These are phyloP conservation scores for Daboia siamensis DNA, from an alignment of 2,113 vertebrate species.

Conservation along the genomic window DNA sequence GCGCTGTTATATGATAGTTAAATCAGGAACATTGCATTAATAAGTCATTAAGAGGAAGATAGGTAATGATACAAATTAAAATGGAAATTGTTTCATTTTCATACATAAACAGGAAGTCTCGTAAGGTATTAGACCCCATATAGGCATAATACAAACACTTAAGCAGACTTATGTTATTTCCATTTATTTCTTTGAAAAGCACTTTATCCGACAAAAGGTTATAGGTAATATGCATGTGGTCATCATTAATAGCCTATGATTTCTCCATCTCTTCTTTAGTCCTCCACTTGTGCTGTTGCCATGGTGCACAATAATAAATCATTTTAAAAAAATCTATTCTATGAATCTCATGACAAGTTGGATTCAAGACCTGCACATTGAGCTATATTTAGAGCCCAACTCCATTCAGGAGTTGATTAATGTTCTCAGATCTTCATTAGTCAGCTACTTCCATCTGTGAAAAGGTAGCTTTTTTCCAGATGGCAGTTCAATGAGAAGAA, in stretches of 20 bases:
- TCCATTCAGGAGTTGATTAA: conserved; percentile 54
- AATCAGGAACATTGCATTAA: not conserved
- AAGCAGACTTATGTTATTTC: not conserved
- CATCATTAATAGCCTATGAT: not conserved
- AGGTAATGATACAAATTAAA: not conserved
- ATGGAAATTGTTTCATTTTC: not conserved
- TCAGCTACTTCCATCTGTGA: conserved; percentile 48
- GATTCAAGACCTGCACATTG: conserved; percentile 36
- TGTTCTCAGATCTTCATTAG: conserved; percentile 52
- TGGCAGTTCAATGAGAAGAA: not conserved
- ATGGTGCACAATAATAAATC: conserved; percentile 38
- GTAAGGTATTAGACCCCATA: not conserved
- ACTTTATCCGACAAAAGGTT: not conserved
- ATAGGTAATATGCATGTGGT: rapidly evolving
- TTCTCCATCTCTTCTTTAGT: not conserved
- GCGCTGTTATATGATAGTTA: not conserved
- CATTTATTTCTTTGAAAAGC: not conserved
- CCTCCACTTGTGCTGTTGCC: conserved; percentile 39
- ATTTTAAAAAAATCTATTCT: not conserved
- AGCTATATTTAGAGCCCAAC: conserved; percentile 45
- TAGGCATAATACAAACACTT: not conserved
- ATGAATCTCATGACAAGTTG: conserved; percentile 27
- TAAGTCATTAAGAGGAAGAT: not conserved
- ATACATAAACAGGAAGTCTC: not conserved
- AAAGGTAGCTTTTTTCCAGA: not conserved